Evolutionary conservation across 1,140 invertebrate genomes (phyloP), one percentile per base, ranked within the genome.

Genomic region (Maniola jurtina): DNA sequence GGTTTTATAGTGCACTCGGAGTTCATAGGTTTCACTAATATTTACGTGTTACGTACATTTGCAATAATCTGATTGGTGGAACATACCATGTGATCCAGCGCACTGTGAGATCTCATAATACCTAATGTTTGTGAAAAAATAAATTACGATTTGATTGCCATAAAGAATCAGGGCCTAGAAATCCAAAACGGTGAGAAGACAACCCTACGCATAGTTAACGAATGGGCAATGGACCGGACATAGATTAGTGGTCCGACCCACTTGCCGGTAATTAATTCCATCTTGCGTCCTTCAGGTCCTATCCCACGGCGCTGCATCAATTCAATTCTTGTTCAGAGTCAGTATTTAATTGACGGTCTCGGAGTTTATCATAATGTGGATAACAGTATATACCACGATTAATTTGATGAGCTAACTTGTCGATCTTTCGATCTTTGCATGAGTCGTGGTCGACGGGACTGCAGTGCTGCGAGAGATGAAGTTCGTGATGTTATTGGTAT

Each of bases 241-340:
- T 71, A 61, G 64, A 71, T 71, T 67, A 71, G 65, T 56, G 68
- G 69, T 65, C 61, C 65, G 71, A 68, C 76, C 70, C 71, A 73
- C 70, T 68, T 73, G 64, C 42, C 61, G 45, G 64, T 76, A 78
- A 78, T 78, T 76, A 73, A 75, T 75, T 77, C 75, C 66, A 73
- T 72, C 70, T 72, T 56, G 47, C 61, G 76, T 76, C 74, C 70
- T 74, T 78, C 70, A 65, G 64, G 72, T 64, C 62, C 47, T 45
- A 63, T 72, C 66, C 71, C 71, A 70, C 71, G 62, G 68, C 61
- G 60, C 61, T 61, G 61, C 36, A 54, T 68, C 65, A 64, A 64
- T 61, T 45, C 35, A 45, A 60, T 69, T 54, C 66, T 68, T 59
- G 60, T 68, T 55, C 42, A 55, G 52, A 63, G 63, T 63, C 34